A percentile compares a stretch with the other conserved stretches of the same genome.
These are phyloP conservation scores for Phoeniculus purpureus DNA, from an alignment of 2,797 vertebrate genomes.

Conservation along the genomic window DNA sequence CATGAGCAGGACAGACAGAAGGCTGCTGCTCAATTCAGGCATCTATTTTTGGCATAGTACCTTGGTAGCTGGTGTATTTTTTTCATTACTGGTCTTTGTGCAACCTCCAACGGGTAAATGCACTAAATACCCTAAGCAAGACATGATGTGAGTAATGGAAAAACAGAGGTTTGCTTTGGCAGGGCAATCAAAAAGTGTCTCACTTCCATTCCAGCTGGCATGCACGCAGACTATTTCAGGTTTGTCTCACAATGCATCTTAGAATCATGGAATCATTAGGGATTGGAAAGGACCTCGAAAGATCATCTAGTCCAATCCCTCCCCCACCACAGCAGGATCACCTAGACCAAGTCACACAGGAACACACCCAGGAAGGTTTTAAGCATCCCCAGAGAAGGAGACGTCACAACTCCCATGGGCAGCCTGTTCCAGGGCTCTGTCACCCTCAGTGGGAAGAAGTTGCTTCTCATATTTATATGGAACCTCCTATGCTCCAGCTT, in stretches of 20 bases:
- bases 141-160: neutral
- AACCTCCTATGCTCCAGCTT: no score
- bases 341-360: no score
- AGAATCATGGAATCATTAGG: no score
- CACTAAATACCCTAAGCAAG: neutral
- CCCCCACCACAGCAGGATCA: no score
- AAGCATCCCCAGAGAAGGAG: no score
- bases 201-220: neutral
- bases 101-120: neutral
- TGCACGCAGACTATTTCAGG: neutral
- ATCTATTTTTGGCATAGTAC: neutral
- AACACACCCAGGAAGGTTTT: no score
- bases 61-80: neutral
- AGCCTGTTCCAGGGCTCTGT: no score
- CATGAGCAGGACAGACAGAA: neutral
- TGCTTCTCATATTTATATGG: no score
- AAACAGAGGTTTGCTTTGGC: neutral
- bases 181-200: neutral
- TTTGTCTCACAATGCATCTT: neutral
- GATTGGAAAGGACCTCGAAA: no score
- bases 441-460: no score
- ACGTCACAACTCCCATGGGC: no score
- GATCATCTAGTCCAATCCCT: no score
- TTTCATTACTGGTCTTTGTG: neutral
- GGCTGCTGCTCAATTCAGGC: neutral